Conservation (phyloP, 2,113 vertebrate genomes). For the Haplochromis burtoni region DNA sequence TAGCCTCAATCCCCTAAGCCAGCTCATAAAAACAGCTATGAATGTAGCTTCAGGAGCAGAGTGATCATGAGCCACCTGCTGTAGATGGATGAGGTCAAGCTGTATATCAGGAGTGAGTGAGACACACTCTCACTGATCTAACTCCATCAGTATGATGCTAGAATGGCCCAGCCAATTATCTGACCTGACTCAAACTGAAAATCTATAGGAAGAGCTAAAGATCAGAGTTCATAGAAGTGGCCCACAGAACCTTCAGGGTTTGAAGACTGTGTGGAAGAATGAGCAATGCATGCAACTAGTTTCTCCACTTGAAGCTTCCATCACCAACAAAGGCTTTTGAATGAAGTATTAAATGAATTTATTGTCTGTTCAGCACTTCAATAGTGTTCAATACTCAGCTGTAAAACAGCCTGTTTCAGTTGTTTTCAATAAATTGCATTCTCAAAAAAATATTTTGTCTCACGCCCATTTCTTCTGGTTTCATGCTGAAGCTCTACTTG, state of each 20-base stretch:
- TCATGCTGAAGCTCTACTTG: background rate
- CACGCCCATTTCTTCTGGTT: background rate
- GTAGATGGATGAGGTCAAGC: background rate
- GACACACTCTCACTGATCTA: background rate
- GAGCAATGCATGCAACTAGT: background rate
- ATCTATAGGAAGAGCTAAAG: background rate
- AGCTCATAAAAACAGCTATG: background rate
- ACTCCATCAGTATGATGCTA: background rate
- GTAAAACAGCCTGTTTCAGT: background rate
- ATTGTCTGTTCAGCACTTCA: background rate
- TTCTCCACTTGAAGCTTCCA: background rate
- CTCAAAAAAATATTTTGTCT: background rate
- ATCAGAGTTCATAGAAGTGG: background rate
- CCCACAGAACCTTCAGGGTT: background rate
- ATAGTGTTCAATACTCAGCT: background rate
- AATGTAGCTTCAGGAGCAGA: background rate
- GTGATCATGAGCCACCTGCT: fast-evolving
- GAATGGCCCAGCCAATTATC: background rate
- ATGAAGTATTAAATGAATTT: background rate
- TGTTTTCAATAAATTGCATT: background rate
- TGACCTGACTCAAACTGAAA: background rate
- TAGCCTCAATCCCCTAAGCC: background rate
- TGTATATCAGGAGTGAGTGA: background rate
- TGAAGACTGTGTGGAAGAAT: background rate
- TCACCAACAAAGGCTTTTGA: background rate